Conservation (phyloP, 2,888 invertebrate genomes). For the Diachrysia chrysitis region DNA sequence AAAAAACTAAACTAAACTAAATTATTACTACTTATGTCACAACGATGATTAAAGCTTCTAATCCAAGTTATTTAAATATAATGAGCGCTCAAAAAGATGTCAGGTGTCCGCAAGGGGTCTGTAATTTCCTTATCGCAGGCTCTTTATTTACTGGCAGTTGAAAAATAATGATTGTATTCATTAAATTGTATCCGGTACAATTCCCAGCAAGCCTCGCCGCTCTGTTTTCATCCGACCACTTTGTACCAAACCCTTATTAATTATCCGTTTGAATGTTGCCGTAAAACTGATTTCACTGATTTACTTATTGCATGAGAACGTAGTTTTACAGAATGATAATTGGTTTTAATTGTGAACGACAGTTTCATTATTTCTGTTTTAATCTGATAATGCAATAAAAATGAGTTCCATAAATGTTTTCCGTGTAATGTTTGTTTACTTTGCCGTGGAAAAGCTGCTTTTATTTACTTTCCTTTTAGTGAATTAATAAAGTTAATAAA, state of each 20-base stretch:
- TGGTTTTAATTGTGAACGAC: slow-evolving; percentile 29
- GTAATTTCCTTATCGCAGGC: slow-evolving; percentile 31
- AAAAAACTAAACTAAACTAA: neutral
- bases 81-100: neutral
- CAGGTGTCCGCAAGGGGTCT: slow-evolving; percentile 18
- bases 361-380: slow-evolving; percentile 27
- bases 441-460: neutral
- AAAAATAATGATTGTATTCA: slow-evolving; percentile 50
- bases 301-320: slow-evolving; percentile 49
- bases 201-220: slow-evolving; percentile 32
- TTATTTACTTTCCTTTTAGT: neutral
- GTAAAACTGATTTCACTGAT: slow-evolving; percentile 48
- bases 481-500: neutral
- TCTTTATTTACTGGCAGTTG: slow-evolving; percentile 40
- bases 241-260: slow-evolving; percentile 55
- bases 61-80: neutral
- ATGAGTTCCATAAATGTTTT: slow-evolving; percentile 23
- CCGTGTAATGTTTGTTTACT: slow-evolving; percentile 17
- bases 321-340: slow-evolving; percentile 29
- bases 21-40: neutral
- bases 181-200: slow-evolving; percentile 47
- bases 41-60: neutral
- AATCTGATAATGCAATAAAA: slow-evolving; percentile 22
- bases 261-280: slow-evolving; percentile 52
- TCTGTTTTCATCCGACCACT: slow-evolving; percentile 32